Percentiles rank a stretch among this genome's conserved stretches.
phyloP scores from a whole-genome alignment of 2,888 invertebrate species.

The Chirona hameri region DNA sequence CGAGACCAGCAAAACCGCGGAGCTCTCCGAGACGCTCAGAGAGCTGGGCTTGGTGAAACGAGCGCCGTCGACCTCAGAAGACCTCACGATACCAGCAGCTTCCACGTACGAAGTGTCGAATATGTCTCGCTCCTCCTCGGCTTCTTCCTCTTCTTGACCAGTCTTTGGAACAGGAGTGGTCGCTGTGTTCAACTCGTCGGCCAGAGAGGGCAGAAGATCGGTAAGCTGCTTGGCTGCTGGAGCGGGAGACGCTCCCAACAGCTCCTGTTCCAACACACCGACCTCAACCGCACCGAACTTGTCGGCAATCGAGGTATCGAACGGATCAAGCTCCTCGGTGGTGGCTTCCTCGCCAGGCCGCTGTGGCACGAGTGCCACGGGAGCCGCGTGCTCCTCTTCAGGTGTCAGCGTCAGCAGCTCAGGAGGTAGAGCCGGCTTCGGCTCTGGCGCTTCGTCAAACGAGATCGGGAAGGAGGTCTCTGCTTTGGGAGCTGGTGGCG shows the following conservation, averaged over 20 bases:
- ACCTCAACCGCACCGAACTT: slow-evolving; percentile 70
- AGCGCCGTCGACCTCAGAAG: not conserved
- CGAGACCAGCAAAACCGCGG: not conserved
- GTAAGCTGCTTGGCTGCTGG: not conserved
- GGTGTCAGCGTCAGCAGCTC: slow-evolving; percentile 31
- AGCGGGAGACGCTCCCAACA: slow-evolving; percentile 48
- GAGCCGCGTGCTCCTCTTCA: slow-evolving; percentile 43
- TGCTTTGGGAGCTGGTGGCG: slow-evolving; percentile 34
- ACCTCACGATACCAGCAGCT: not conserved
- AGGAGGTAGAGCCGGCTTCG: slow-evolving; percentile 32
- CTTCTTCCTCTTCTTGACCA: not conserved
- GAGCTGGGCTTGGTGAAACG: not conserved
- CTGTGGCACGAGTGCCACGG: slow-evolving; percentile 66
- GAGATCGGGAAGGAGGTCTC: slow-evolving; percentile 35
- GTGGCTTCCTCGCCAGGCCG: slow-evolving; percentile 50
- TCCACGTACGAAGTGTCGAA: not conserved
- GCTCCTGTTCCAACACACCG: slow-evolving; percentile 71
- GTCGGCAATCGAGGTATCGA: slow-evolving; percentile 76
- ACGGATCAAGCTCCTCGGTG: slow-evolving; percentile 62
- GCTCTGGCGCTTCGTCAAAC: slow-evolving; percentile 33
- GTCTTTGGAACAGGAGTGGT: not conserved
- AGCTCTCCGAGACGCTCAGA: not conserved
- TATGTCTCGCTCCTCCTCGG: not conserved
- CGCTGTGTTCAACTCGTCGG: not conserved
- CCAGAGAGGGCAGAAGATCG: not conserved